Percentiles rank a stretch among this genome's conserved stretches.
phyloP scores from a whole-genome alignment of 2,113 vertebrate species.

The Azemiops feae region DNA sequence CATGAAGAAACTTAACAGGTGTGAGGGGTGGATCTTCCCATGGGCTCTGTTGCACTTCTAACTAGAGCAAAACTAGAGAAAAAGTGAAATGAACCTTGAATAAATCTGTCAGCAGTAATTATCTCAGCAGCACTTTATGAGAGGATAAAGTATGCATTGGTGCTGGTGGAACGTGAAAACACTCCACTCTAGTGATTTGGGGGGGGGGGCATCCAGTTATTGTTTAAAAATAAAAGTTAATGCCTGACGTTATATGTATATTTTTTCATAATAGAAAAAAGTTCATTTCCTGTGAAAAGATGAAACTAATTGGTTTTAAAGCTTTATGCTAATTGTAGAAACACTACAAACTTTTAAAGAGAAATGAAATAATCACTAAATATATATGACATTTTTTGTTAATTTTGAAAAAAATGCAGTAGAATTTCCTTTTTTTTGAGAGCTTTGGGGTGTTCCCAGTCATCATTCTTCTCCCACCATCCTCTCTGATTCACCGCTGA shows the following conservation, averaged over 20 bases:
- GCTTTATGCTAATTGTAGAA: conserved; percentile 34
- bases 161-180: conserved; percentile 76
- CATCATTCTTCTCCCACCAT: neutral
- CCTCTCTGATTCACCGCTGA: neutral
- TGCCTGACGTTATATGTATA: conserved; percentile 59
- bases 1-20: conserved; percentile 84
- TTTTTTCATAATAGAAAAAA: conserved; percentile 49
- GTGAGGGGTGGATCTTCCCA: conserved; percentile 81
- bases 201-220: conserved; percentile 58
- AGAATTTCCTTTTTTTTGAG: conserved; percentile 45
- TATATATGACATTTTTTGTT: conserved; percentile 37
- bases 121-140: conserved; percentile 85
- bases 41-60: conserved; percentile 77
- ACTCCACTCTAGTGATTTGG: conserved; percentile 59
- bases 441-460: neutral
- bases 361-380: conserved; percentile 2
- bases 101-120: conserved; percentile 98
- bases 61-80: conserved; percentile 81
- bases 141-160: conserved; percentile 75
- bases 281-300: conserved; percentile 60
- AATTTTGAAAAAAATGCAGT: conserved; percentile 41
- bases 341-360: conserved; percentile 43
- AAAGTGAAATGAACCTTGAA: conserved; percentile 88
- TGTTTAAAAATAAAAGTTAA: conserved; percentile 68
- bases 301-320: conserved; percentile 43